Base-by-base conservation (phyloP, 2,113 vertebrate genomes). In the Microcebus murinus region DNA sequence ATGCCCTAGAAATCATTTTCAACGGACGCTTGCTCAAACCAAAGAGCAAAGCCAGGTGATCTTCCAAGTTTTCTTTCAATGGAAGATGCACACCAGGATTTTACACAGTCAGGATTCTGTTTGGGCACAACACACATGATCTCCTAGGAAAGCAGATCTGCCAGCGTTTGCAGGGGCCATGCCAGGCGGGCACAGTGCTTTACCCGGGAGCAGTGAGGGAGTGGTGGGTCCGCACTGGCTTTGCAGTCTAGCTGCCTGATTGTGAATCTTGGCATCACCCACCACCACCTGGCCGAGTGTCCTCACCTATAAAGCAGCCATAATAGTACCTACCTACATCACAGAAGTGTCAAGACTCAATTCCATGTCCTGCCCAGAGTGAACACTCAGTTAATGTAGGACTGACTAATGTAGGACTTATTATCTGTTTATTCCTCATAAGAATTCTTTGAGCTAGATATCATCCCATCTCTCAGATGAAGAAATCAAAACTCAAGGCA, bases 1-100 rank as follows among this genome's bases (percentile, higher is more conserved):
- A 55, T 55, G 17, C 76, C 77, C 73, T 82, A 57, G 87, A 96
- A 95, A 52, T 59, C n/a, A 93, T 73, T n/a, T 82, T 65, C 61
- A 92, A 74, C 27, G 93, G 29, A 59, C 36, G 36, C 29, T 87
- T 73, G 42, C n/a, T 87, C 76, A 61, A 74, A 79, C 39, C 61
- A 23, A 65, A 31, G 67, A 96, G 27, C 34, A 42, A 63, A 48
- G 25, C 13, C 20, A 83, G 50, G 93, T 65, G 34, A 90, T 57
- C 48, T 59, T 36, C 21, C 81, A 94, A 45, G 27, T 39, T 85
- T 84, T 81, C 86, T 85, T 86, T 63, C 85, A 48, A 36, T 61
- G 83, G 50, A 86, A 50, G 74, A 39, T 23, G 31, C 59, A n/a
- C 31, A 42, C 6, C 31, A 68, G 82, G 73, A 21, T 83, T 57